Evolutionary conservation across 2,888 invertebrate species (phyloP).

Genomic region (Cylloceria caligata): DNA sequence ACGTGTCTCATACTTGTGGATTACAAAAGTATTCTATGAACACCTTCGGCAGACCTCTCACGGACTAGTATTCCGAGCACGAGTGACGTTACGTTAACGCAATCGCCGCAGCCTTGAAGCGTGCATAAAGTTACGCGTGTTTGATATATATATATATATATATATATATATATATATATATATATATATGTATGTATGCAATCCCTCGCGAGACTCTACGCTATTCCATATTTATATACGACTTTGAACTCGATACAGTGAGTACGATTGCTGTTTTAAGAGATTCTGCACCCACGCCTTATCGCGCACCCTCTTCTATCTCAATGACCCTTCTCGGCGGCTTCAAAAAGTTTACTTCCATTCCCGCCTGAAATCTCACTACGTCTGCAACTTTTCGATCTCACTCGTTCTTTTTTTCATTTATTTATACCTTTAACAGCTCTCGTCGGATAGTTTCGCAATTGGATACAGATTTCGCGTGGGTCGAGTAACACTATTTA

Average conservation of each 20-base stretch:
- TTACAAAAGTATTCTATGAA: too few relatives aligned
- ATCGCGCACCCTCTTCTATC: slow-evolving; percentile 20
- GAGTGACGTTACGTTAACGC: slow-evolving; percentile 35
- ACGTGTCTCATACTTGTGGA: not conserved
- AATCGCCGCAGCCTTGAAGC: slow-evolving; percentile 51
- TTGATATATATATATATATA: too few relatives aligned
- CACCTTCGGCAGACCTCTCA: not conserved
- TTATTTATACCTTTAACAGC: not conserved
- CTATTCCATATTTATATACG: slow-evolving; percentile 46
- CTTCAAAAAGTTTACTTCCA: slow-evolving; percentile 44
- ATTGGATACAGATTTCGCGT: slow-evolving; percentile 23
- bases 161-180: too few relatives aligned
- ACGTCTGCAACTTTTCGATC: slow-evolving; percentile 50
- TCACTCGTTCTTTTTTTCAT: not conserved
- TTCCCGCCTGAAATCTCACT: slow-evolving; percentile 38
- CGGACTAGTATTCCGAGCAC: not conserved
- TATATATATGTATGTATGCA: not conserved
- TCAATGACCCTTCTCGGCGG: slow-evolving; percentile 27
- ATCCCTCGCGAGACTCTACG: slow-evolving; percentile 3
- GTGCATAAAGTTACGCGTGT: slow-evolving; percentile 33
- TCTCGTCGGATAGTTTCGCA: slow-evolving; percentile 23
- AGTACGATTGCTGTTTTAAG: slow-evolving; percentile 36
- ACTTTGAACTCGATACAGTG: slow-evolving; percentile 40
- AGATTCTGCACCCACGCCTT: not conserved
- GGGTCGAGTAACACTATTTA: slow-evolving; percentile 29